Evolutionary conservation across 2,797 vertebrate species (phyloP).

Genomic region (Chaetophractus vellerosus): DNA sequence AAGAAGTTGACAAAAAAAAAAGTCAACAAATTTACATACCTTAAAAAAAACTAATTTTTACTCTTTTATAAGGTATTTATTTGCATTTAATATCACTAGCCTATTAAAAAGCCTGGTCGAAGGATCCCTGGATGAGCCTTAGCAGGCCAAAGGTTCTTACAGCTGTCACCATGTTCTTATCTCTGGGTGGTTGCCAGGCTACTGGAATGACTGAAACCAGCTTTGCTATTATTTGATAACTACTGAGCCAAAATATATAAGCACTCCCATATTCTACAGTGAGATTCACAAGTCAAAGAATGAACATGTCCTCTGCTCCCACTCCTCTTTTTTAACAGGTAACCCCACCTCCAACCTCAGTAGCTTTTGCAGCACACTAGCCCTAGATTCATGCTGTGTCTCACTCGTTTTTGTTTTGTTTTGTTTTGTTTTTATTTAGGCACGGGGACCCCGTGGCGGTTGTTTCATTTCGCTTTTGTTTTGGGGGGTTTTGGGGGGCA

Average conservation of each 20-base stretch:
- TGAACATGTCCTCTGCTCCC: neutral
- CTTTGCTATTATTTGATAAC: neutral
- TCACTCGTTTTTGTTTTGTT: neutral
- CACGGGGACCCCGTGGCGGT: neutral
- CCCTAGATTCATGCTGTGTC: neutral
- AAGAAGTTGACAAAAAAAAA: slow-evolving; percentile 16
- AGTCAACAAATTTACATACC: slow-evolving; percentile 16
- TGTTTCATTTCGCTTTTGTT: neutral
- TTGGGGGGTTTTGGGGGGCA: neutral
- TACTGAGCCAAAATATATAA: neutral
- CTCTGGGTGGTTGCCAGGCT: neutral
- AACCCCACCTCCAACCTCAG: neutral
- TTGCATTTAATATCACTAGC: neutral
- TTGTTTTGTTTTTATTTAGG: neutral
- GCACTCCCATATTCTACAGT: neutral
- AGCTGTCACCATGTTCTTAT: neutral
- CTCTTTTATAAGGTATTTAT: neutral
- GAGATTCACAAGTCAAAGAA: neutral
- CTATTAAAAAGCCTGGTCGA: neutral
- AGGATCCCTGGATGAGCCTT: neutral
- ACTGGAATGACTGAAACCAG: neutral
- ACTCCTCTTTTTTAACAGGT: neutral
- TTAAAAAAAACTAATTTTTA: neutral
- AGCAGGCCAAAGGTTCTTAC: neutral
- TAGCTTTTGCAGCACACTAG: neutral